Base-by-base conservation (phyloP, 2,113 vertebrate species). In the Dasypus novemcinctus region DNA sequence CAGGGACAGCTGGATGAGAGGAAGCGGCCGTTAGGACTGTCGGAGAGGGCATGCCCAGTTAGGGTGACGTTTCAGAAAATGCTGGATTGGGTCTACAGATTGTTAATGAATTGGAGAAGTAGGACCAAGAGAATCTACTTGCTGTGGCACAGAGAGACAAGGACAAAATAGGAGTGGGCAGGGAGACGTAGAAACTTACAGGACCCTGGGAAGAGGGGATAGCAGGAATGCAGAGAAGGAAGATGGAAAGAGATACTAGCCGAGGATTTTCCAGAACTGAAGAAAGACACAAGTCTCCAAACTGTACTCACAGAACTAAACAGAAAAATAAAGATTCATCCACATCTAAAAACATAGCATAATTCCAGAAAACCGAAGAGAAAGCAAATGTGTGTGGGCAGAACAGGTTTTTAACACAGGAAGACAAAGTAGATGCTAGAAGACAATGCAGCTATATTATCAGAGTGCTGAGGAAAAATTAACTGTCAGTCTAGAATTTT, bases 121-220 rank as follows among this genome's bases (percentile, higher is more conserved):
- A 36, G 13, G 11, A 6, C 38, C 7, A 33, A 46, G 49, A 3
- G 49, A 7, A 6, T 52, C 49, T 10, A 18, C 52, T 61, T 3
- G 1, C 38, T 4, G 0, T 33, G 0, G 41, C 38, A 12, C 9
- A 13, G 29, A 54, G 15, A 14, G 31, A 21, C 21, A 20, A 11
- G 13, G 31, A 9, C 29, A 18, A 68, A 25, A 38, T 9, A 0
- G 4, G 8, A 14, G 4, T 0, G 9, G 38, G 29, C 33, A 63
- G 4, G 13, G 11, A 52, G 59, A 12, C 6, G 7, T 6, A 5
- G 27, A 33, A 14, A 8, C 5, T 15, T 9, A 49, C 4, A 23
- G 4, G 2, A 1, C 12, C 57, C 0, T 0, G 75, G 36, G 46
- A 20, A 31, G 1, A 7, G 43, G 25, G 29, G 6, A 36, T 7